Conservation (phyloP, 2,797 vertebrate genomes). For the Sarcophilus harrisii region DNA sequence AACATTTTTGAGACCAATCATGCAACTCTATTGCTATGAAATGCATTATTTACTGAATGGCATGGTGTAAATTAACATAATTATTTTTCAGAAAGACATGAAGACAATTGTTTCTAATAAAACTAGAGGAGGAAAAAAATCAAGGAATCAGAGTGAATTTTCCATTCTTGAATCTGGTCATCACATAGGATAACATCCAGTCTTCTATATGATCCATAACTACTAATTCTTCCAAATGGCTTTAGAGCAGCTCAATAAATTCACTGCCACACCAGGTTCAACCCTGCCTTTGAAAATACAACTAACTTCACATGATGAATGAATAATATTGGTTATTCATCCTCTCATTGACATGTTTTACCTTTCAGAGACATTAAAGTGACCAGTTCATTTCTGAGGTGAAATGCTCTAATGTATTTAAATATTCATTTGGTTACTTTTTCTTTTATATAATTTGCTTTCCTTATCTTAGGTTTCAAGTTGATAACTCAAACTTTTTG, state of each 20-base stretch:
- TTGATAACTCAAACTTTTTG: not conserved
- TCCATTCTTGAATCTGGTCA: slow-evolving; percentile 36
- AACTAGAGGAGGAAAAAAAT: slow-evolving; percentile 37
- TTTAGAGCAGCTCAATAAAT: not conserved
- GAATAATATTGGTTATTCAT: not conserved
- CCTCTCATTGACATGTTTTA: not conserved
- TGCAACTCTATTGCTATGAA: slow-evolving; percentile 1
- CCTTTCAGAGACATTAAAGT: not conserved
- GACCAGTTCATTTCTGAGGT: not conserved
- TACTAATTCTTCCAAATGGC: not conserved
- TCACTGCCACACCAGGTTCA: not conserved
- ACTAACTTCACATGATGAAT: not conserved
- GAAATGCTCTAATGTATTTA: not conserved
- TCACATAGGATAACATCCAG: slow-evolving; percentile 55
- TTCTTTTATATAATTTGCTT: not conserved
- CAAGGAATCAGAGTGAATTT: slow-evolving; percentile 49
- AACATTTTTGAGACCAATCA: not conserved
- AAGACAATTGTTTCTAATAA: slow-evolving; percentile 60
- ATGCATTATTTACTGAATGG: slow-evolving; percentile 12
- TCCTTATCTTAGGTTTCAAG: not conserved
- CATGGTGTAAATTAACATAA: slow-evolving; percentile 55
- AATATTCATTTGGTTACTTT: not conserved
- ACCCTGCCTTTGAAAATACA: not conserved
- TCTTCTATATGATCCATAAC: slow-evolving; percentile 35
- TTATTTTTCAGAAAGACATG: slow-evolving; percentile 44